These are phyloP conservation scores for Sepiola atlantica DNA, from an alignment of 2,888 invertebrate genomes.

Conservation along the genomic window DNA sequence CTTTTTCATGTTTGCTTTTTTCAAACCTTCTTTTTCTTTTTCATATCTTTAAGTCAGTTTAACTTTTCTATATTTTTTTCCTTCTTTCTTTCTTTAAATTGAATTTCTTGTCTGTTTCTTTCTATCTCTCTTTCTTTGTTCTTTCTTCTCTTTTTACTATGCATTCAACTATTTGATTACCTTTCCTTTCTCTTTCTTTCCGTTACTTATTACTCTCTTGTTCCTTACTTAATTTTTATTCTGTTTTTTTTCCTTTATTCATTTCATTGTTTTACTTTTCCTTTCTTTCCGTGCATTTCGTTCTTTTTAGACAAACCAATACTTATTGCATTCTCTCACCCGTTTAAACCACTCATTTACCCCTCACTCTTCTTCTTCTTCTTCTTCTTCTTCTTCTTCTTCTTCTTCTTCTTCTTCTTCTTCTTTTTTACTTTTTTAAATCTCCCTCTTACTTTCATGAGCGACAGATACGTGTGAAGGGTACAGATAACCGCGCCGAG, in stretches of 20 bases:
- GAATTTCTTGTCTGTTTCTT: not conserved
- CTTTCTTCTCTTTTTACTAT: not conserved
- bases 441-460: not conserved
- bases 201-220: not conserved
- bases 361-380: too few relatives aligned
- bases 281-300: too few relatives aligned
- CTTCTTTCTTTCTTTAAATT: not conserved
- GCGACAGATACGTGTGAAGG: slow-evolving; percentile 32
- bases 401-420: too few relatives aligned
- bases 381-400: too few relatives aligned
- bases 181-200: not conserved
- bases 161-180: too few relatives aligned
- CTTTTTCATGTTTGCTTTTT: not conserved
- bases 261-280: not conserved
- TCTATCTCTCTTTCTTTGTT: not conserved
- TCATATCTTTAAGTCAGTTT: too few relatives aligned
- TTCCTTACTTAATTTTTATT: not conserved
- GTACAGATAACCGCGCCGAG: not conserved
- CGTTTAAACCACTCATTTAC: too few relatives aligned
- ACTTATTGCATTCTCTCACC: too few relatives aligned
- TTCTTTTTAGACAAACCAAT: too few relatives aligned
- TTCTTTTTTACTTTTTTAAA: too few relatives aligned
- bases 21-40: not conserved
- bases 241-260: too few relatives aligned
- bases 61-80: not conserved